A percentile compares a stretch with the other conserved stretches of the same genome.
These are phyloP conservation scores for Pagetopsis macropterus DNA, from an alignment of 2,797 vertebrate species.

Conservation along the genomic window DNA sequence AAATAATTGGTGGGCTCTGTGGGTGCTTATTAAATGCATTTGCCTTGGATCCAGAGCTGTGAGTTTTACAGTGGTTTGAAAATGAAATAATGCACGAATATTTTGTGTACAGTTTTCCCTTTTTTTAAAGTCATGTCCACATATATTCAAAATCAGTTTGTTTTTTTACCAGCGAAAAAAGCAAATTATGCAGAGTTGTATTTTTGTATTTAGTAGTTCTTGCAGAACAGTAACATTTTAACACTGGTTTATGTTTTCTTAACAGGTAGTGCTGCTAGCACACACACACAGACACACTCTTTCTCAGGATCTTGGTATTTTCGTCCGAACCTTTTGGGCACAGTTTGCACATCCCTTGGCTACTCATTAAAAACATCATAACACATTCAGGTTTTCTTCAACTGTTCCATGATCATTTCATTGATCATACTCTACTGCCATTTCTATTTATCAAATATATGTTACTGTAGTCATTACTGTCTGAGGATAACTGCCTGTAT, in stretches of 20 bases:
- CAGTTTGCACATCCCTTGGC: slow-evolving; percentile 79
- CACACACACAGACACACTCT: slow-evolving; percentile 57
- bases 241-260: slow-evolving; percentile 75
- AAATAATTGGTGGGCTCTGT: slow-evolving; percentile 50
- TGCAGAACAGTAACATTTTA: slow-evolving; percentile 78
- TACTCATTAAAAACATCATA: slow-evolving; percentile 73
- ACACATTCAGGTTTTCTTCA: slow-evolving; percentile 75
- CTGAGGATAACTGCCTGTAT: slow-evolving; percentile 74
- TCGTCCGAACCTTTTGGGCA: slow-evolving; percentile 68
- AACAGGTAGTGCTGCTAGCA: slow-evolving; percentile 76
- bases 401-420: slow-evolving; percentile 60
- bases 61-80: slow-evolving; percentile 61
- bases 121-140: slow-evolving; percentile 59
- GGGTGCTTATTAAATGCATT: slow-evolving; percentile 59
- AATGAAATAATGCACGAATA: slow-evolving; percentile 70
- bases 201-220: slow-evolving; percentile 76
- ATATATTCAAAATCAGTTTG: slow-evolving; percentile 60
- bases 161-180: slow-evolving; percentile 56
- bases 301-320: slow-evolving; percentile 81
- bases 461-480: slow-evolving; percentile 79
- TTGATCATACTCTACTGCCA: slow-evolving; percentile 71
- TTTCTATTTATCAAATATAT: slow-evolving; percentile 73
- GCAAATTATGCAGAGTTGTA: slow-evolving; percentile 73
- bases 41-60: slow-evolving; percentile 48
- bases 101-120: slow-evolving; percentile 56